Evolutionary conservation across 2,888 invertebrate species (phyloP), one percentile per base, ranked within the genome.

Genomic region (Atrina japonica): DNA sequence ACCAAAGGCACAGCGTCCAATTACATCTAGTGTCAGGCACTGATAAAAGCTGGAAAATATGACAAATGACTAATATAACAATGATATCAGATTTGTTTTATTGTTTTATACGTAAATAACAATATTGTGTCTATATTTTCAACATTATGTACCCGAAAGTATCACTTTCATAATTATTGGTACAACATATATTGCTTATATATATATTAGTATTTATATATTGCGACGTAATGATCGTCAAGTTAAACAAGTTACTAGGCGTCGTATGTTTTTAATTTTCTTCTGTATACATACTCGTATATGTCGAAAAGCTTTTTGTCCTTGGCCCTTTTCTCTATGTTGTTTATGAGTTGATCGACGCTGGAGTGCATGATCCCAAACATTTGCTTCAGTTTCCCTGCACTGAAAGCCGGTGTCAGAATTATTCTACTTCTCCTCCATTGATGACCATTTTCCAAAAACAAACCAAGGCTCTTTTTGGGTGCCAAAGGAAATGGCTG

Each of bases 401-500:
- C 84, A 23, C 91, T 91, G 81, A 93, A 92, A 0, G 91, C 90
- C 0, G 92, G 92, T 6, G 91, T 90, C 5, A 92, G 81, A 2
- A 91, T 83, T 11, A 89, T 83, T 18, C 93, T 84, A 45, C 92
- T 90, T 18, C 92, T 84, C 79, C 92, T 92, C 93, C 93, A 93
- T 29, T 91, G 88, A n/a, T 88, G 80, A 2, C 91, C 92, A 21
- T 90, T 84, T 83, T 89, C 79, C 23, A 84, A 70, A 67, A 91
- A 90, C 29, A 91, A 76, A 27, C 91, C 87, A 5, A 87, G 81
- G 21, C 83, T 77, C 64, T 86, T 86, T 21, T 83, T 72, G 27
- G 87, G 87, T 18, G 84, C 86, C 63, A 89, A 67, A 1, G 88
- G 88, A 55, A 88, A 88, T 1, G 83, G 87, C 84, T 88, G 76